These are phyloP conservation scores for Brachionus manjavacas DNA, from an alignment of 1,140 invertebrate species.

Conservation along the genomic window DNA sequence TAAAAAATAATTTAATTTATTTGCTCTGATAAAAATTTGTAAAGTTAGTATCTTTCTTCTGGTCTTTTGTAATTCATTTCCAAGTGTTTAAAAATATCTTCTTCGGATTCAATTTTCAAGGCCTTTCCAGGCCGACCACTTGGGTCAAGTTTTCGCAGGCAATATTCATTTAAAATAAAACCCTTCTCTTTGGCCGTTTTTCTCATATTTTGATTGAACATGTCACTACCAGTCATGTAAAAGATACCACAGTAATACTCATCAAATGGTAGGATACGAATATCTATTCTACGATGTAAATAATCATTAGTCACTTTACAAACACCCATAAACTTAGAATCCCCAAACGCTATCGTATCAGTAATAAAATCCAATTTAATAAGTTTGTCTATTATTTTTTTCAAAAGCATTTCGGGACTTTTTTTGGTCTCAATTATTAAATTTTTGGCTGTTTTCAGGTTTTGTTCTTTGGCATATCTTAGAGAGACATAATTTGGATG, in stretches of 20 bases:
- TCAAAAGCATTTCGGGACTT: slow-evolving; percentile 55
- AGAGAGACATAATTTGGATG: slow-evolving; percentile 63
- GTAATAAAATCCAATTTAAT: slow-evolving; percentile 64
- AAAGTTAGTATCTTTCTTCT: slow-evolving; percentile 37
- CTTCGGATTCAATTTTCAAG: slow-evolving; percentile 14
- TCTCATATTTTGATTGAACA: slow-evolving; percentile 9
- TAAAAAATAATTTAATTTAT: not conserved
- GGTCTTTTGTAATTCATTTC: not conserved
- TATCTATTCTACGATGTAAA: not conserved
- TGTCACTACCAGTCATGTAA: slow-evolving; percentile 15
- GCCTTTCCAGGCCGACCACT: not conserved
- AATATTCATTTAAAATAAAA: slow-evolving; percentile 25
- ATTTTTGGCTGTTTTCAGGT: slow-evolving; percentile 51
- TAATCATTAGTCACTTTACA: slow-evolving; percentile 23
- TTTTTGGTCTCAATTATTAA: slow-evolving; percentile 2
- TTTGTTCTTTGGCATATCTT: slow-evolving; percentile 46
- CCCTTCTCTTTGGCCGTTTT: slow-evolving; percentile 10
- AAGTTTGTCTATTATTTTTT: slow-evolving; percentile 63
- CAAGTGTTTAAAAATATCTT: slow-evolving; percentile 27
- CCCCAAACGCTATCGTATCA: slow-evolving; percentile 69
- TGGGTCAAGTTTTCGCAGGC: not conserved
- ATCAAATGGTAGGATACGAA: slow-evolving; percentile 12
- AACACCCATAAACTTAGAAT: slow-evolving; percentile 64
- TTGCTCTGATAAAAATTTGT: not conserved
- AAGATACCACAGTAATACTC: slow-evolving; percentile 23